A percentile compares a stretch with the other conserved stretches of the same genome.
Evolutionary conservation across 2,113 vertebrate species (phyloP).

Genomic region (Tragelaphus imberbis): DNA sequence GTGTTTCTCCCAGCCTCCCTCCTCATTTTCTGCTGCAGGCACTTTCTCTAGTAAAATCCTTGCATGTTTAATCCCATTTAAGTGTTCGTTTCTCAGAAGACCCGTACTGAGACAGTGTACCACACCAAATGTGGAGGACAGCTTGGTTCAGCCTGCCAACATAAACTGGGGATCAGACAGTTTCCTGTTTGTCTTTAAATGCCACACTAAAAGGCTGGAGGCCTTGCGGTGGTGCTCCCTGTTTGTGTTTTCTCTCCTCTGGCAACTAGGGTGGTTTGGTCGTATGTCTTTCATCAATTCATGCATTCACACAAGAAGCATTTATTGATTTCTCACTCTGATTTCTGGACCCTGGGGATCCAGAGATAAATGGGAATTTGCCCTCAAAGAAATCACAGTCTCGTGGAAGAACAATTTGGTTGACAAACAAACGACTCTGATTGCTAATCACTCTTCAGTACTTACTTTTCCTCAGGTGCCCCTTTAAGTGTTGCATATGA

Average conservation of each 20-base stretch:
- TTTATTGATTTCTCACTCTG: conserved; percentile 54
- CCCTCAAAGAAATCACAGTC: conserved; percentile 32
- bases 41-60: neutral
- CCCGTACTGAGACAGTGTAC: neutral
- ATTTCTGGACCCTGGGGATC: conserved; percentile 39
- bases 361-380: conserved; percentile 49
- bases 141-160: neutral
- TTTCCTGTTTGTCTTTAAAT: neutral
- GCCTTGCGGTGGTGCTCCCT: neutral
- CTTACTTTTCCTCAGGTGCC: neutral
- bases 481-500: neutral
- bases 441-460: neutral
- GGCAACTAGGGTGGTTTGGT: neutral
- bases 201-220: neutral
- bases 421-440: conserved; percentile 24
- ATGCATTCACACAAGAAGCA: conserved; percentile 52
- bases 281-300: conserved; percentile 41
- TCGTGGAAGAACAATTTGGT: conserved; percentile 19
- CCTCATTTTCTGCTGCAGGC: neutral
- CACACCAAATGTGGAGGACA: neutral
- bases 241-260: neutral
- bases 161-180: neutral
- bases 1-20: neutral
- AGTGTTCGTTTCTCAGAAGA: neutral
- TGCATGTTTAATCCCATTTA: neutral